A percentile compares a stretch with the other conserved stretches of the same genome.
Evolutionary conservation across 2,113 vertebrate genomes (phyloP).

Genomic region (Oreochromis aureus): DNA sequence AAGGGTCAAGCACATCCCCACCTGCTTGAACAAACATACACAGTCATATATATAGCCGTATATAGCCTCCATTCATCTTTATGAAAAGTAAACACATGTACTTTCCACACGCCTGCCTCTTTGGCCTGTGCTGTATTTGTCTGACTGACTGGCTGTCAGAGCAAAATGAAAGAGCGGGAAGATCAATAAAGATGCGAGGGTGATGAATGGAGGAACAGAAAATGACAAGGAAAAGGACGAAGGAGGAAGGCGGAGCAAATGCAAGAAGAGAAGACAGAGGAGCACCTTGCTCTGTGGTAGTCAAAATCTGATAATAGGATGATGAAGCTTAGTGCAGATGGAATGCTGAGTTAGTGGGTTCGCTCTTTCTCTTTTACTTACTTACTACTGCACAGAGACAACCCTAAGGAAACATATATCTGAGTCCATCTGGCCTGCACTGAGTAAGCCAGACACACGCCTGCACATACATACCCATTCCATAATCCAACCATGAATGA

Average conservation of each 20-base stretch:
- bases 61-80: neutral
- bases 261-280: neutral
- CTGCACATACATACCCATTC: neutral
- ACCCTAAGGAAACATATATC: conserved; percentile 41
- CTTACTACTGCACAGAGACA: conserved; percentile 8
- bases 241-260: neutral
- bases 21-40: conserved; percentile 4
- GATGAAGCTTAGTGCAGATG: conserved; percentile 21
- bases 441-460: neutral
- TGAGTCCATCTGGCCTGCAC: conserved; percentile 49
- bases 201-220: conserved; percentile 21
- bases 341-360: conserved; percentile 24
- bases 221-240: neutral
- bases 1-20: conserved; percentile 22
- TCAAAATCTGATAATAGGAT: conserved; percentile 53
- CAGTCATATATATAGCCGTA: neutral
- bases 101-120: neutral
- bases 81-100: conserved; percentile 17
- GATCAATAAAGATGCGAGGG: conserved; percentile 16
- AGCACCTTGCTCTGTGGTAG: neutral
- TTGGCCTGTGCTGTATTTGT: neutral
- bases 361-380: neutral
- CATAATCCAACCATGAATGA: neutral
- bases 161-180: neutral
- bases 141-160: neutral